Conservation (phyloP, 2,797 vertebrate species). For the Thalassophryne amazonica region DNA sequence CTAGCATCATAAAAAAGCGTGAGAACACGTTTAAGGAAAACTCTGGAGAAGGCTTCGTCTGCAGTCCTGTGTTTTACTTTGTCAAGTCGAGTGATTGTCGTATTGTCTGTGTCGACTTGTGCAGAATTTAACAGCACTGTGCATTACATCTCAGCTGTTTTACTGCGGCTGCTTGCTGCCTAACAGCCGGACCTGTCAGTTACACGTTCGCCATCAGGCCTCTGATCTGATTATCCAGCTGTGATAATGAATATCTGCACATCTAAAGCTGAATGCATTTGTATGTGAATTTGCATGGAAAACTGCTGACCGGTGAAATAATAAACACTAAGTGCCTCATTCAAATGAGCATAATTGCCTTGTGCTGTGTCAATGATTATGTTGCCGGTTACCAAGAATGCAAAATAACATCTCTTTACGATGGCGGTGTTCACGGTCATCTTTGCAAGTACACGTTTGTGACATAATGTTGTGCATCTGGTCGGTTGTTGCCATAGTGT, state of each 20-base stretch:
- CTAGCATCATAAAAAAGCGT: not conserved
- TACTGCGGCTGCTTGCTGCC: conserved; percentile 25
- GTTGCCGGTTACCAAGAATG: conserved; percentile 19
- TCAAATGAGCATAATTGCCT: conserved; percentile 24
- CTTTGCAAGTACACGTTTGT: conserved; percentile 11
- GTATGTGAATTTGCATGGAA: conserved; percentile 14
- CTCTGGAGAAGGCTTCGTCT: not conserved
- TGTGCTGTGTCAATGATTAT: conserved; percentile 19
- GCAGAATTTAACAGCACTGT: conserved; percentile 1
- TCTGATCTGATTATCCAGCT: conserved; percentile 53
- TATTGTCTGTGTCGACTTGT: conserved; percentile 25
- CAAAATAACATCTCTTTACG: conserved; percentile 15
- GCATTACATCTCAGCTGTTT: conserved; percentile 11
- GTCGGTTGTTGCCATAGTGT: conserved; percentile 25
- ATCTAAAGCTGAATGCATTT: conserved; percentile 15
- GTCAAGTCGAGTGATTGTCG: not conserved
- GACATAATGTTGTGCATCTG: conserved; percentile 37
- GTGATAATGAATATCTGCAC: conserved; percentile 41
- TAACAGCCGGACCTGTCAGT: conserved; percentile 36
- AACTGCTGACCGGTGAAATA: conserved; percentile 24
- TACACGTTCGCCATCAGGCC: conserved; percentile 29
- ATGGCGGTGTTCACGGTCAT: conserved; percentile 19
- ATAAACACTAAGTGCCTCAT: conserved; percentile 19
- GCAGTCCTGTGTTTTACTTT: not conserved
- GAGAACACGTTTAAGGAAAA: conserved; percentile 7